Evolutionary conservation across 2,797 vertebrate species (phyloP), one percentile per base, ranked within the genome.

Genomic region (Notamacropus eugenii): DNA sequence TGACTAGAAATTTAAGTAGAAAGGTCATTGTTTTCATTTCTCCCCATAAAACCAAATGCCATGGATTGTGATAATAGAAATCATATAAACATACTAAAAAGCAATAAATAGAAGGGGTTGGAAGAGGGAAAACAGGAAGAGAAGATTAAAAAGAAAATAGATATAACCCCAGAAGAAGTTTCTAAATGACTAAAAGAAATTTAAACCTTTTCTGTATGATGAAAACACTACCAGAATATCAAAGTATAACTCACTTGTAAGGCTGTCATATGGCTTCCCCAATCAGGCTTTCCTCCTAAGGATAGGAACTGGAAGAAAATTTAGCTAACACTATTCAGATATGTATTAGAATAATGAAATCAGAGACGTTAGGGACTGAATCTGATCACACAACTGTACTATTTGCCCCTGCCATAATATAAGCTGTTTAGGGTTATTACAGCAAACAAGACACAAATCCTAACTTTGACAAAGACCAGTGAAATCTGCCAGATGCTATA

Each of bases 1-100:
- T 54, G 93, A 58, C 1, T n/a, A 93, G 28, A 93, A 95, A 96
- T n/a, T 94, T 74, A 90, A 95, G 62, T 29, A 59, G 19, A 10
- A 90, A 1, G 62, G 50, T 91, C 93, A 91, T 92, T 52, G 31
- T 62, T 82, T 87, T 67, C 31, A n/a, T n/a, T 56, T 92, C 16
- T 4, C 46, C 2, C 14, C 54, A n/a, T 59, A 82, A 90, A 93
- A 14, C 54, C 67, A 91, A 93, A 67, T n/a, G 1, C 28, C 9
- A 50, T 91, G 1, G 5, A 58, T 94, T 94, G 1, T 92, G 46
- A 57, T 67, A 62, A 46, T 34, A 87, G 52, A 24, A 92, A 9
- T 6, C 10, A 74, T 46, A 29, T 62, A 34, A 94, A 91, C 16
- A 87, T n/a, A 27, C 62, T 92, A 50, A 92, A 93, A 92, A 46